Percentiles rank a stretch among this genome's conserved stretches.
phyloP scores from a whole-genome alignment of 2,797 vertebrate species.

The Lithobates sylvaticus region DNA sequence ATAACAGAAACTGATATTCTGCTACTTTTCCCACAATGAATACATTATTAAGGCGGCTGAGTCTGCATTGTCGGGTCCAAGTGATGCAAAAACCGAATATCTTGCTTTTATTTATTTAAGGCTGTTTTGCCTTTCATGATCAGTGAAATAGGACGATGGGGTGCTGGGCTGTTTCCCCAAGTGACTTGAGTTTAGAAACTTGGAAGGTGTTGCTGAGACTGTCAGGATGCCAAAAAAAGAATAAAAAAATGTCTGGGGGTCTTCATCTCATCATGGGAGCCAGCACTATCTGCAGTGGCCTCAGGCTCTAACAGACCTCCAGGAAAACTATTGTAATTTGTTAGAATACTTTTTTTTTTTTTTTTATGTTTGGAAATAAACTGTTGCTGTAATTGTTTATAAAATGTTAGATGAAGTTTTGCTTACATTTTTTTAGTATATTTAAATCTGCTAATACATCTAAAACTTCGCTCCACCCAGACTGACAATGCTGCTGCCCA shows the following conservation, averaged over 20 bases:
- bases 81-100: conserved; percentile 24
- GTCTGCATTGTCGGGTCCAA: conserved; percentile 28
- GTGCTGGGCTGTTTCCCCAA: too few species aligned
- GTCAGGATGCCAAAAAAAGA: neutral
- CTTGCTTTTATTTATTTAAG: neutral
- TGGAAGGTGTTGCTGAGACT: neutral
- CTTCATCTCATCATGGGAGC: neutral
- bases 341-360: neutral
- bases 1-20: conserved; percentile 41
- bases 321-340: neutral
- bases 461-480: too few species aligned
- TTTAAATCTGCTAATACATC: too few species aligned
- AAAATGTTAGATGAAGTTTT: too few species aligned
- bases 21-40: conserved; percentile 20
- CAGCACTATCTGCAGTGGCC: neutral
- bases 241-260: neutral
- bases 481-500: too few species aligned
- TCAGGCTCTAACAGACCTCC: neutral
- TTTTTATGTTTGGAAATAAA: neutral
- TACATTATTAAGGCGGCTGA: conserved; percentile 41
- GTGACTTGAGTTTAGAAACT: neutral
- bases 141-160: neutral
- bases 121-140: neutral
- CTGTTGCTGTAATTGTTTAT: too few species aligned
- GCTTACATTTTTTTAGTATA: too few species aligned